These are phyloP conservation scores for Plusia festucae DNA, from an alignment of 2,888 invertebrate species.

Conservation along the genomic window DNA sequence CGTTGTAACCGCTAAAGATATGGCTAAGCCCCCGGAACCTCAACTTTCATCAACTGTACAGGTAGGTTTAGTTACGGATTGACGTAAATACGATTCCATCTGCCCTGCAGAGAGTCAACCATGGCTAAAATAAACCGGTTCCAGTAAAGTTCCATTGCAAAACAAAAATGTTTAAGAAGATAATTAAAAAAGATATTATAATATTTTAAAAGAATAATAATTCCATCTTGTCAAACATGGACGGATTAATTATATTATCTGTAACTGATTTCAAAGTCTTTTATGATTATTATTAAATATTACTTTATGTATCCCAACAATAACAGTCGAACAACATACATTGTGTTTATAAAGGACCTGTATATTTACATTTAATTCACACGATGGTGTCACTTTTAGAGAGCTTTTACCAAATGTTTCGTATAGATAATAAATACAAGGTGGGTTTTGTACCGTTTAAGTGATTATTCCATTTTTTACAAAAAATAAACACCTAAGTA, in stretches of 20 bases:
- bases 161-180: background rate
- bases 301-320: conserved; percentile 1
- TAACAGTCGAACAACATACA: conserved; percentile 48
- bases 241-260: background rate
- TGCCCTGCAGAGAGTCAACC: too few species aligned
- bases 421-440: conserved; percentile 20
- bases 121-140: too few species aligned
- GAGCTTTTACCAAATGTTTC: conserved; percentile 62
- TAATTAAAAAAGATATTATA: too few species aligned
- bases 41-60: conserved; percentile 96
- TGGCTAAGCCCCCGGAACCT: conserved; percentile 92
- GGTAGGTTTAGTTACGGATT: conserved; percentile 74
- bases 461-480: conserved; percentile 4
- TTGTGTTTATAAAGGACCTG: conserved; percentile 49
- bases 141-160: too few species aligned
- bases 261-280: background rate
- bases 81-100: too few species aligned
- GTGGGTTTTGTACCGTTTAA: background rate
- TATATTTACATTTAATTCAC: conserved; percentile 68
- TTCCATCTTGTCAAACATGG: background rate
- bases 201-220: too few species aligned
- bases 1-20: conserved; percentile 95
- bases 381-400: conserved; percentile 72
- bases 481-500: background rate
- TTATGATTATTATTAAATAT: background rate